Evolutionary conservation across 2,113 vertebrate genomes (phyloP).

Genomic region (Psettodes erumei): DNA sequence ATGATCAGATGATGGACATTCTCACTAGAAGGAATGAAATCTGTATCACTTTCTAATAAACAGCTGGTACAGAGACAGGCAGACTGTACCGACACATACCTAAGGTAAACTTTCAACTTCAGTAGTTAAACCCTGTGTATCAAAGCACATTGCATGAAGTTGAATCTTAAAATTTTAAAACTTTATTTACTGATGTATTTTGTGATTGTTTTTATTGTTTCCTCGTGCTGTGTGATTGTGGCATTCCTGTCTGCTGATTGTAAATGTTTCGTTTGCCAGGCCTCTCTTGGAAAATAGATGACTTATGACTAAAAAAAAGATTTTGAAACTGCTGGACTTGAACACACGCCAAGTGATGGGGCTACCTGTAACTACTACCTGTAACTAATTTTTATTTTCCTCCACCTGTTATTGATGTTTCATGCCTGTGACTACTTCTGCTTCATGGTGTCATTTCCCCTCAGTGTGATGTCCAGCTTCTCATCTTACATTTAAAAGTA

Average conservation of each 20-base stretch:
- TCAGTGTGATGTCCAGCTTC: neutral
- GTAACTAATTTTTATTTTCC: neutral
- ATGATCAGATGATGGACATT: neutral
- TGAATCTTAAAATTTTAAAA: no score
- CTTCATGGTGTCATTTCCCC: neutral
- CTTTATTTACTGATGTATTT: no score
- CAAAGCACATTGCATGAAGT: no score
- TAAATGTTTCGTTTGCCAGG: no score
- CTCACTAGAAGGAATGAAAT: neutral
- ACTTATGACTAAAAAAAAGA: no score
- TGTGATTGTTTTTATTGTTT: no score
- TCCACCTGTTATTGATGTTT: neutral
- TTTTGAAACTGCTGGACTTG: neutral
- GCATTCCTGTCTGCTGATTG: no score
- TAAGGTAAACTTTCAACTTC: no score
- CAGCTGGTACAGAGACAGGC: neutral
- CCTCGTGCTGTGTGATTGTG: no score
- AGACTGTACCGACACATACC: neutral
- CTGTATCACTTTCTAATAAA: neutral
- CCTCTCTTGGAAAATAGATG: no score
- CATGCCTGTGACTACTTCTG: neutral
- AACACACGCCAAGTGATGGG: neutral
- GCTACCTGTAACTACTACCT: neutral
- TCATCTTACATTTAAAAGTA: neutral
- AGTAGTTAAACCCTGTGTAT: no score